Base-by-base conservation (phyloP, 2,113 vertebrate species). In the Toxotes chatareus region DNA sequence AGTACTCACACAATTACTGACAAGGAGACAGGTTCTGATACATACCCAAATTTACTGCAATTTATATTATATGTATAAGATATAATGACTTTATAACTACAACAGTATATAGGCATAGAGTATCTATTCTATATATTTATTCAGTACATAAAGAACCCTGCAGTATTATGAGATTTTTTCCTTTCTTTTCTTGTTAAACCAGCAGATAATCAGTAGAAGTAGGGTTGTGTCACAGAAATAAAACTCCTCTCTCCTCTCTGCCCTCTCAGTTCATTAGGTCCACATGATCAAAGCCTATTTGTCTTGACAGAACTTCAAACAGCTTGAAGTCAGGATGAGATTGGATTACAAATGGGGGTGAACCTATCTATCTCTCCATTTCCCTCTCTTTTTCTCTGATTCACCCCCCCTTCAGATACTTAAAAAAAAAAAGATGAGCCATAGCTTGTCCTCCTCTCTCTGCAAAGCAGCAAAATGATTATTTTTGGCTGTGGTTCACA, bases 301-400 rank as follows among this genome's bases (percentile, higher is more conserved):
- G 83, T 88, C 88, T 80, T 86, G 90, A 89, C 88, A 88, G 88
- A 84, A 95, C 94, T 96, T 96, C 95, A 96, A 94, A 97, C 94
- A 90, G 81, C 80, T 86, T 76, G 84, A 91, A 94, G 93, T 86
- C 88, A 92, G 88, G 88, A 93, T 84, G 80, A 90, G 93, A 92
- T 91, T 94, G 89, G 86, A 93, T 94, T 94, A 93, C 90, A 89
- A 86, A 92, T 76, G 83, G 83, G 89, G 80, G 82, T 73, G 70
- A 88, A 85, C 74, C 85, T 79, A 86, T 85, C 80, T 64, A 3
- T 83, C 75, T 73, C 81, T 76, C 84, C 59, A 56, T 83, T 73
- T 71, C 63, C 53, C 31, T 65, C 79, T 16, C 63, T 66, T 47
- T 36, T 38, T 46, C 47, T 1, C 42, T 42, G 57, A 51, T 27